Conservation (phyloP, 1,140 invertebrate genomes). For the Heliconius hermathena region DNA sequence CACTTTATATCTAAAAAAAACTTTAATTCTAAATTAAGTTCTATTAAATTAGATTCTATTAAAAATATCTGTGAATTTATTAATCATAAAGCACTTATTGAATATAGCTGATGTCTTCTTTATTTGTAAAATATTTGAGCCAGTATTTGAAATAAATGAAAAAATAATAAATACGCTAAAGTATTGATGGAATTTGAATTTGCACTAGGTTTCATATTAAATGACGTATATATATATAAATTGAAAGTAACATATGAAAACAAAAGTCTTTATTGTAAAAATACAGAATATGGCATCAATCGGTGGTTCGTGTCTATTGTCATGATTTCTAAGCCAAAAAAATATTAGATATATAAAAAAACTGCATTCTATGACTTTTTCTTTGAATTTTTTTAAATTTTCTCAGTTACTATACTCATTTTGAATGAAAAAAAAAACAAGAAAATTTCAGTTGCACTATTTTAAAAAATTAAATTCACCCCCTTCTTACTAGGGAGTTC, state of each 20-base stretch:
- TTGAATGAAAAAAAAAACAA: neutral
- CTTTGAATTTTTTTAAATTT: neutral
- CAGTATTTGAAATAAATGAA: neutral
- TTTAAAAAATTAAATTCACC: neutral
- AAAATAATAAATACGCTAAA: neutral
- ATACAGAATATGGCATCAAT: slow-evolving; percentile 19
- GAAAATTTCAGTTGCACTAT: slow-evolving; percentile 13
- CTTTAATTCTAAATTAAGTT: neutral
- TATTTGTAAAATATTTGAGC: neutral
- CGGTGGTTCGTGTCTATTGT: slow-evolving; percentile 29
- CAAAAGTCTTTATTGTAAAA: neutral
- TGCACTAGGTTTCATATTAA: neutral
- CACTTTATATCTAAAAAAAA: neutral
- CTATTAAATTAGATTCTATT: too few species aligned
- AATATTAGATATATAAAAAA: neutral
- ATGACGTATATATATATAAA: neutral
- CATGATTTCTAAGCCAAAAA: slow-evolving; percentile 15
- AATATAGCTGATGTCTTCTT: neutral
- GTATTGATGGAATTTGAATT: neutral
- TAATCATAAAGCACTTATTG: neutral
- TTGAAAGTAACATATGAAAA: neutral
- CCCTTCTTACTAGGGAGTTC: neutral
- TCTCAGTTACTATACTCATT: neutral
- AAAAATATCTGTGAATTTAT: neutral
- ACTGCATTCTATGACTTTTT: neutral